Evolutionary conservation across 2,113 vertebrate species (phyloP).

Genomic region (Rousettus leschenaultii): DNA sequence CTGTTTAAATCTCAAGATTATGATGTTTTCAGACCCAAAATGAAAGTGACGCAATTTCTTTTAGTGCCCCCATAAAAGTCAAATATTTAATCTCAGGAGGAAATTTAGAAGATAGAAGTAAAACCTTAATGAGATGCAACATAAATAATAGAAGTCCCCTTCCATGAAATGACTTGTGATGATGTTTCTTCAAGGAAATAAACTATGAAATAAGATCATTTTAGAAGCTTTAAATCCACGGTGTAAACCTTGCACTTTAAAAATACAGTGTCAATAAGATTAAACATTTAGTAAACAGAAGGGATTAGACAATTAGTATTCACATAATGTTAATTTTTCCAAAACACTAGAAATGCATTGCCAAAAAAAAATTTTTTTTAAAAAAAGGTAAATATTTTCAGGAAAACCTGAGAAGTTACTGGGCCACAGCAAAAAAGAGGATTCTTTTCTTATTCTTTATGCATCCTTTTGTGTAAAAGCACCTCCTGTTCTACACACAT

Average conservation of each 20-base stretch:
- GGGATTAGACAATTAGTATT: not conserved
- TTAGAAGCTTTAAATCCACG: slow-evolving; percentile 27
- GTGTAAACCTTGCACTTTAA: not conserved
- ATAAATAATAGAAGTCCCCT: slow-evolving; percentile 72
- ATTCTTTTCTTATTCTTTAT: not conserved
- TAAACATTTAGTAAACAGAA: not conserved
- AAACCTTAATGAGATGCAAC: slow-evolving; percentile 70
- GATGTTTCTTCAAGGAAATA: slow-evolving; percentile 57
- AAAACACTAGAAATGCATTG: not conserved
- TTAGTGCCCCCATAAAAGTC: slow-evolving; percentile 64
- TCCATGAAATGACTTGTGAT: slow-evolving; percentile 65
- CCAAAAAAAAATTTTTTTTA: not conserved
- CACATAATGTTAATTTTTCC: not conserved
- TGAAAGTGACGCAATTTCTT: slow-evolving; percentile 57
- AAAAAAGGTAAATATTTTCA: not conserved
- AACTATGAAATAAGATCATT: slow-evolving; percentile 3
- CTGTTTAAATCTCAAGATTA: slow-evolving; percentile 37
- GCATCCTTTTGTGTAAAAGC: not conserved
- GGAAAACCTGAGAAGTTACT: not conserved
- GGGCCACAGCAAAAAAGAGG: not conserved
- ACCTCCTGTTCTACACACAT: accelerated
- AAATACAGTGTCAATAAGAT: not conserved
- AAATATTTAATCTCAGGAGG: slow-evolving; percentile 58
- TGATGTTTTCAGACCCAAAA: slow-evolving; percentile 62
- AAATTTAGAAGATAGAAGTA: slow-evolving; percentile 69